These are phyloP conservation scores for Tineola bisselliella DNA, from an alignment of 2,888 invertebrate species.

Conservation along the genomic window DNA sequence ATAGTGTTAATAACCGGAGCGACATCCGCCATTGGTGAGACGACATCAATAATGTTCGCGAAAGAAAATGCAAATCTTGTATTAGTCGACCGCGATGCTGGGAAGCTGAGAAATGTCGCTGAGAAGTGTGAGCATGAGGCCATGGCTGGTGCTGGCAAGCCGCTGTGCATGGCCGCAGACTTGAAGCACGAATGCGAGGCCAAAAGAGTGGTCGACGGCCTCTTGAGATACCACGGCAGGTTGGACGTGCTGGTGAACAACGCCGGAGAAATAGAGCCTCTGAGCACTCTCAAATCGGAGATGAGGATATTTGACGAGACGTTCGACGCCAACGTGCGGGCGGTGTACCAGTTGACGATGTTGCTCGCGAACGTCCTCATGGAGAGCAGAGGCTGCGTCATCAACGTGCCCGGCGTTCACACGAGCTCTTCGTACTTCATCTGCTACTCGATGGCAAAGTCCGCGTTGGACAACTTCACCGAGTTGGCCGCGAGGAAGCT, in stretches of 20 bases:
- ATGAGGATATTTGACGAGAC: conserved; percentile 83
- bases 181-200: background rate
- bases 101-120: background rate
- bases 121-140: background rate
- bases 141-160: background rate
- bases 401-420: conserved; percentile 94
- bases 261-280: conserved; percentile 77
- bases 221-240: conserved; percentile 6
- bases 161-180: background rate
- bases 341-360: conserved; percentile 80
- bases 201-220: background rate
- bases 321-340: conserved; percentile 85
- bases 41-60: background rate
- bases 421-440: conserved; percentile 81
- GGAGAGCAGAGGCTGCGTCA: conserved; percentile 81
- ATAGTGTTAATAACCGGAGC: conserved; percentile 4
- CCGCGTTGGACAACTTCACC: conserved; percentile 95
- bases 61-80: background rate
- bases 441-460: conserved; percentile 91
- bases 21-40: background rate
- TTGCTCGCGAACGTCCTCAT: conserved; percentile 84
- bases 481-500: conserved; percentile 86
- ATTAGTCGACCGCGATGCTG: background rate
- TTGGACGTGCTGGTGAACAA: conserved; percentile 85
- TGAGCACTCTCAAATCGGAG: conserved; percentile 81